A percentile compares a stretch with the other conserved stretches of the same genome.
phyloP scores from a whole-genome alignment of 2,797 vertebrate species.

The Enoplosus armatus region DNA sequence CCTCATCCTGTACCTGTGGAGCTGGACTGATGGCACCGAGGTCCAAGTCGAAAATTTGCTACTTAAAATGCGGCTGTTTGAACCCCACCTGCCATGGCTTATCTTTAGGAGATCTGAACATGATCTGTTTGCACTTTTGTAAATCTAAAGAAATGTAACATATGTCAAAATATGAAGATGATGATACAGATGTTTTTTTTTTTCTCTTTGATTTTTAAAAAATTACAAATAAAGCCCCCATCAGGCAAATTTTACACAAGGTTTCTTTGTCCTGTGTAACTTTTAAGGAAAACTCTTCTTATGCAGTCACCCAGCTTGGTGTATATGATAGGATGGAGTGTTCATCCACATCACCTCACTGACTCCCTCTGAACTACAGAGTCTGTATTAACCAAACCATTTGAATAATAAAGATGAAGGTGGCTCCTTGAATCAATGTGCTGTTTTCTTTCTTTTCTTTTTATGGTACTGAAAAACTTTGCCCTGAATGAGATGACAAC shows the following conservation, averaged over 20 bases:
- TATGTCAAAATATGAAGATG: slow-evolving; percentile 68
- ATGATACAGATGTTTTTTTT: slow-evolving; percentile 56
- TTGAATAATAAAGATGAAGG: slow-evolving; percentile 84
- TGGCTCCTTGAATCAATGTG: slow-evolving; percentile 69
- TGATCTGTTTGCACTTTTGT: slow-evolving; percentile 85
- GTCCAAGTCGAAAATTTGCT: slow-evolving; percentile 43
- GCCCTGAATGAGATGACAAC: not conserved
- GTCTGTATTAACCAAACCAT: slow-evolving; percentile 81
- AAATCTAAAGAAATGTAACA: slow-evolving; percentile 76
- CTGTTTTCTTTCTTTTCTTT: slow-evolving; percentile 21
- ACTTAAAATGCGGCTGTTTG: slow-evolving; percentile 49
- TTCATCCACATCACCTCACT: slow-evolving; percentile 75
- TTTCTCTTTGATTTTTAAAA: slow-evolving; percentile 21
- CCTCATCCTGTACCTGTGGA: slow-evolving; percentile 56
- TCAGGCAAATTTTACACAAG: slow-evolving; percentile 54
- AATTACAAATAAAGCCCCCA: slow-evolving; percentile 50
- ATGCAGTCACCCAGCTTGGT: slow-evolving; percentile 86
- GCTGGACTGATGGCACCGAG: slow-evolving; percentile 54
- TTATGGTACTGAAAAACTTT: not conserved
- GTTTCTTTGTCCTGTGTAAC: slow-evolving; percentile 77
- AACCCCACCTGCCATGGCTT: slow-evolving; percentile 60
- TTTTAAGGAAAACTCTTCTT: slow-evolving; percentile 70
- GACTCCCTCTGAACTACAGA: slow-evolving; percentile 73
- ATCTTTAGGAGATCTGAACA: slow-evolving; percentile 52
- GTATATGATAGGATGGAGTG: slow-evolving; percentile 84